Base-by-base conservation (phyloP, 2,113 vertebrate species). In the Pterophyllum scalare region DNA sequence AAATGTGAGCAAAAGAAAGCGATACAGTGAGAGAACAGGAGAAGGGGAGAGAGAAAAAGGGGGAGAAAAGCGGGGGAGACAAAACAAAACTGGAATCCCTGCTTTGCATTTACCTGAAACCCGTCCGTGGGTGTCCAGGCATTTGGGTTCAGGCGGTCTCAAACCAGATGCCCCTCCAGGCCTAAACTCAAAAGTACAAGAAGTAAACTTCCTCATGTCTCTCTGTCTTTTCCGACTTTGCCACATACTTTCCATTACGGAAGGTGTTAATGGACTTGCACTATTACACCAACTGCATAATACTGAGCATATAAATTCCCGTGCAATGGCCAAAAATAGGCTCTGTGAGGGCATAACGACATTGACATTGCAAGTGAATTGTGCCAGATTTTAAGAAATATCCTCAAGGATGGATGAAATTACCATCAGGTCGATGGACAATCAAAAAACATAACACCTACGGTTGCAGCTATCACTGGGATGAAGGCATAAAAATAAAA, bases 1-100 rank as follows among this genome's bases (percentile, higher is more conserved):
- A 58, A 76, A 43, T 5, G 40, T 6, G 7, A 28, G 49, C 7
- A 58, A 17, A 17, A 24, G 5, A 1, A 3, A 52, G 43, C 28
- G 43, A 70, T 70, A 13, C 13, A 0, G 0, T 49, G 26, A 60
- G 6, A 43, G 19, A n/a, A n/a, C n/a, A n/a, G n/a, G n/a, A n/a
- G n/a, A 70, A 33, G 31, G 15, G 38, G 49, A 15, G 9, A 58
- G 5, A 35, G 8, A 9, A 56, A 38, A 33, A 5, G 3, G 26
- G 14, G 46, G 22, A 22, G n/a, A n/a, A n/a, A n/a, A n/a, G n/a
- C n/a, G 38, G 38, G 57, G 26, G 8, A 7, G 20, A 38, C 20
- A 19, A 58, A 1, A 57, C 43, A 70, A 70, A 49, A 72, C 49
- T 17, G 52, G 0, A 52, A 72, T 72, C 17, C 31, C 24, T 72